Evolutionary conservation across 2,888 invertebrate species (phyloP), one percentile per base, ranked within the genome.

Genomic region (Sinopyrophorus schimmeli): DNA sequence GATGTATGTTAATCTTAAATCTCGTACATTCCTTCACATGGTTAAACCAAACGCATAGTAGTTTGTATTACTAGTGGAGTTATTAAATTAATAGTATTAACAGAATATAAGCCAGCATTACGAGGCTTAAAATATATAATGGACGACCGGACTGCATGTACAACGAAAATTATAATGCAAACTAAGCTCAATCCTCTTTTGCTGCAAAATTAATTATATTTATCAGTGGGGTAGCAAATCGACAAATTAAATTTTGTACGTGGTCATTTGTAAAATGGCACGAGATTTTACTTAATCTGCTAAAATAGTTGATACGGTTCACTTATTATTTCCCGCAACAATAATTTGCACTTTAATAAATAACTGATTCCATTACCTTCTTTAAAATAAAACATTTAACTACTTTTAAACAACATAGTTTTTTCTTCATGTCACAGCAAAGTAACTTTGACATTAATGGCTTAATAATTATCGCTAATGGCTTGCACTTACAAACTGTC

Each of bases 381-480:
- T 18, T 9, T 18, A 9, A 12, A 14, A 39, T 46, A 31, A 46
- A 46, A 46, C 16, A 46, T 46, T 46, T 24, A 46, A 17, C 16
- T 21, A 14, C 21, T 30, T 37, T 10, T 12, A 21, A 28, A 14
- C 26, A 21, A 31, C 30, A 31, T 40, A 31, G 16, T 46, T 46
- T 35, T 65, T 65, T 63, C 62, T 62, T 55, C 59, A 59, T 55
- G 61, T 59, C 61, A 59, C 57, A 55, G 55, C 61, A 59, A 62
- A 61, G 58, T 60, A 62, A 30, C 38, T 24, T 59, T 59, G 64
- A 62, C 65, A 62, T 60, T 66, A 63, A 65, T 65, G 66, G 65
- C 47, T 57, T 64, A 65, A 66, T 63, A 64, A 65, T 67, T 65
- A 65, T 57, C 49, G 61, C 61, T 66, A 67, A 66, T 67, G 65